Base-by-base conservation (phyloP, 53 echinoderm and acorn worm species). In the Henricia sp. region DNA sequence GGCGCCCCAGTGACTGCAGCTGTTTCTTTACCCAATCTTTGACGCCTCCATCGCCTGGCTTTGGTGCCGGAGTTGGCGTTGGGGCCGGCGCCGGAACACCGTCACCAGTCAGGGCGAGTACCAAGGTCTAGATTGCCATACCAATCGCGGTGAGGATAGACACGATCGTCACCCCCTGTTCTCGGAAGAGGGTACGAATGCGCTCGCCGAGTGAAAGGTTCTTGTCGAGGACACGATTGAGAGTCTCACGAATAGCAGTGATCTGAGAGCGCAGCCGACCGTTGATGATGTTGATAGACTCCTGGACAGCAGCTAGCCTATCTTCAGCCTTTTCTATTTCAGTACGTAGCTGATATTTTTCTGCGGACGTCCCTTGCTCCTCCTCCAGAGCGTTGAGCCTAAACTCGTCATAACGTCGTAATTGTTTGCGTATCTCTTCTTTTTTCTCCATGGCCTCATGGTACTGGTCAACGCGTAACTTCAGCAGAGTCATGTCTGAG, bases 151-250 rank as follows among this genome's bases (percentile, higher is more conserved):
- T 71, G 48, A 71, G 26, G n/a, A 71, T 71, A 46, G 68, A 68
- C 54, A 19, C 70, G 21, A 83, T 83, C 39, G 71, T 84, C 33
- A 84, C 41, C 4, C 84, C 84, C 37, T 84, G 84, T 50, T 71
- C 71, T 42, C 54, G 38, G 38, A 53, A 69, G 10, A 83, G 68
- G 19, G 83, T 83, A 29, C 84, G 71, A 3, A 84, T n/a, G 12
- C 71, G 34, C 39, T 75, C 75, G 42, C 40, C 53, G 37, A 73
- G 73, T 8, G 12, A 19, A 35, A 4, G 52, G 73, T 73, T 21
- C 54, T 53, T 73, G 37, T 73, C 73, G 6, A 73, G 9, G 23
- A 73, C 73, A 19, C 36, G 6, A 0, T 36, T 34, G 52, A 53
- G 1, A 26, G 73, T 73, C 36, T 73, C 73, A 37, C 73, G 21